A percentile compares a stretch with the other conserved stretches of the same genome.
Conservation (phyloP, 2,797 vertebrate species). For the Chelonia mydas region DNA sequence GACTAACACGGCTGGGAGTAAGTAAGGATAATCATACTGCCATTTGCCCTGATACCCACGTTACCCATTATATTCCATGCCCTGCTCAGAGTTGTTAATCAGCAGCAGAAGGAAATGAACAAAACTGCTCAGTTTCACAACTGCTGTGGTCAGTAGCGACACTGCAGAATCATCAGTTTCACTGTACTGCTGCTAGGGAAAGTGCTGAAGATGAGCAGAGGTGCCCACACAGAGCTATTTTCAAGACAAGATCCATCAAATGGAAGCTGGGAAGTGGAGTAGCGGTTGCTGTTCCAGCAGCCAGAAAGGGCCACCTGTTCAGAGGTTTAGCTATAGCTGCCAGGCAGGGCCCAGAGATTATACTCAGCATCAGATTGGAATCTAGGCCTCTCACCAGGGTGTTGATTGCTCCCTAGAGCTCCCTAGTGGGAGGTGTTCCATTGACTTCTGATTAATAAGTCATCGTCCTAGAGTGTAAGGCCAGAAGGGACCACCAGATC, state of each 20-base stretch:
- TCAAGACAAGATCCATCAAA: fast-evolving
- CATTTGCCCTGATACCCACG: not conserved
- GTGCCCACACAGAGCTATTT: not conserved
- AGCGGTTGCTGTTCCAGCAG: not conserved
- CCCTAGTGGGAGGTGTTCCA: not conserved
- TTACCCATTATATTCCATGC: not conserved
- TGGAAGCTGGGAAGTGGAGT: not conserved
- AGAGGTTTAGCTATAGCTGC: not conserved
- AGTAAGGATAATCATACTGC: not conserved
- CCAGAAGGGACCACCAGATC: not conserved
- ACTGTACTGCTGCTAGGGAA: fast-evolving
- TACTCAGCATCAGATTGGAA: not conserved
- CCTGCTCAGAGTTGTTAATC: not conserved
- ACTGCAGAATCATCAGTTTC: not conserved
- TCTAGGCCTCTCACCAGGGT: not conserved
- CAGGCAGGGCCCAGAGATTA: not conserved
- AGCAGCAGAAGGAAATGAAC: not conserved
- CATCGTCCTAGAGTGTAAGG: not conserved
- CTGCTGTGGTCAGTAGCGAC: not conserved
- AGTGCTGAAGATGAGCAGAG: fast-evolving
- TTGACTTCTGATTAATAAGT: not conserved
- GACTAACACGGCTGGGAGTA: too few species aligned
- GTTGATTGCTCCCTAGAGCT: not conserved
- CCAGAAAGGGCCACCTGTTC: too few species aligned
- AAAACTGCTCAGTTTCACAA: not conserved